Evolutionary conservation across 1,140 invertebrate genomes (phyloP).

Genomic region (Drosophila busckii): DNA sequence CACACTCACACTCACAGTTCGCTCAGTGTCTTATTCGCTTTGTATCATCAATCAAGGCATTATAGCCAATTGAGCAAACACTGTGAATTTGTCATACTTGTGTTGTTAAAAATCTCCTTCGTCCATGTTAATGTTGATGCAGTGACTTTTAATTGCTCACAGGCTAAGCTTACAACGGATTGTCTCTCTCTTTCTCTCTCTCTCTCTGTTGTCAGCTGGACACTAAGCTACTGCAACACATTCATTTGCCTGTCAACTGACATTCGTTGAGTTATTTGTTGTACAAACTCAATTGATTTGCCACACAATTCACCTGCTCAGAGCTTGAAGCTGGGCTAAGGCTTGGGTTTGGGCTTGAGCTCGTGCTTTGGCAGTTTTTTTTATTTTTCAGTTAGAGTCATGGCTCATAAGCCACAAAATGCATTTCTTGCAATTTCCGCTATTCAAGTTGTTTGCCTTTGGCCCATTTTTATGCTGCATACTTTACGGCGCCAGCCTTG

Average conservation of each 20-base stretch:
- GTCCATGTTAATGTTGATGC: slow-evolving; percentile 17
- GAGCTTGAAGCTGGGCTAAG: not conserved
- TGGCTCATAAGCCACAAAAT: slow-evolving; percentile 61
- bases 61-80: slow-evolving; percentile 60
- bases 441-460: slow-evolving; percentile 38
- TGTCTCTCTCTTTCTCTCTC: not conserved
- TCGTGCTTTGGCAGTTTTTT: not conserved
- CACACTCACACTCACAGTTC: not conserved
- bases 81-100: slow-evolving; percentile 56
- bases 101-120: slow-evolving; percentile 46
- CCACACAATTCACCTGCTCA: slow-evolving; percentile 7
- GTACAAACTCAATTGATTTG: slow-evolving; percentile 67
- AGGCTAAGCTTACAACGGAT: not conserved
- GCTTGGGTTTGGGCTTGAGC: not conserved
- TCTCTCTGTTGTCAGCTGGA: not conserved
- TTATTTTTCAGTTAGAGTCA: slow-evolving; percentile 4
- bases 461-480: slow-evolving; percentile 64
- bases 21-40: not conserved
- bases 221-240: slow-evolving; percentile 14
- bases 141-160: slow-evolving; percentile 40
- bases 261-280: slow-evolving; percentile 63
- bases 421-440: slow-evolving; percentile 71
- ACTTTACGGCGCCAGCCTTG: slow-evolving; percentile 56
- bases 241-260: slow-evolving; percentile 47
- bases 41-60: slow-evolving; percentile 48